These are phyloP conservation scores for Aspidiotus rigidus DNA, from an alignment of 2,888 invertebrate species.

Conservation along the genomic window DNA sequence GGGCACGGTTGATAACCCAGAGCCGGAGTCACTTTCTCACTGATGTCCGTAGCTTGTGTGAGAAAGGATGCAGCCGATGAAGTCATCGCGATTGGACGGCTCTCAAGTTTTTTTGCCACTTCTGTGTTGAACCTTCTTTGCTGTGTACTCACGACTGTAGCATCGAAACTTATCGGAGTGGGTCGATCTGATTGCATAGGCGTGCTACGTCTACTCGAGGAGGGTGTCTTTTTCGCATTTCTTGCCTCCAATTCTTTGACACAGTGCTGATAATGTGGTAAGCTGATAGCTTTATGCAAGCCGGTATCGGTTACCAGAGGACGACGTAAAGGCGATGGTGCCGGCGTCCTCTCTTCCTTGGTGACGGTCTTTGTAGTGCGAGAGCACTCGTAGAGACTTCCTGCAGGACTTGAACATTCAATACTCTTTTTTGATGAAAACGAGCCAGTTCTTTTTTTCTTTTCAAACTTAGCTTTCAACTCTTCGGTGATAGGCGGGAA, in stretches of 20 bases:
- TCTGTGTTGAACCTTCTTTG: constrained; percentile 17
- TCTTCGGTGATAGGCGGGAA: constrained; percentile 35
- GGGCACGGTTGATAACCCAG: constrained; percentile 30
- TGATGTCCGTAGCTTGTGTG: constrained; percentile 17
- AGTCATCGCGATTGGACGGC: not conserved
- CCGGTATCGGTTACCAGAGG: constrained; percentile 37
- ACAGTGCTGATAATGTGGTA: constrained; percentile 61
- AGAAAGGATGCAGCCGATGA: constrained; percentile 19
- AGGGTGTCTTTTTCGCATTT: constrained; percentile 12
- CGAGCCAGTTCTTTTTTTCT: constrained; percentile 16
- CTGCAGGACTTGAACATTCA: not conserved
- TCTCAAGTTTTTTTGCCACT: not conserved
- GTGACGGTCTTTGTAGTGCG: not conserved
- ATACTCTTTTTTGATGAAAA: constrained; percentile 8
- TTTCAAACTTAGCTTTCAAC: constrained; percentile 26
- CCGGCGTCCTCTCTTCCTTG: not conserved
- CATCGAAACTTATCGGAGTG: constrained; percentile 24
- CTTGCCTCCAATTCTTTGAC: constrained; percentile 36
- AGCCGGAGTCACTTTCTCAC: constrained; percentile 19
- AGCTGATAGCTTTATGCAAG: constrained; percentile 61
- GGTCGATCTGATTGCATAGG: not conserved
- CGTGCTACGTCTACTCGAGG: constrained; percentile 4
- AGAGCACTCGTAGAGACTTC: not conserved
- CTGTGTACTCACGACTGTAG: constrained; percentile 17
- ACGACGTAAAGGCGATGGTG: constrained; percentile 3